Conservation (phyloP, 2,888 invertebrate genomes). For the Campaea margaritaria region DNA sequence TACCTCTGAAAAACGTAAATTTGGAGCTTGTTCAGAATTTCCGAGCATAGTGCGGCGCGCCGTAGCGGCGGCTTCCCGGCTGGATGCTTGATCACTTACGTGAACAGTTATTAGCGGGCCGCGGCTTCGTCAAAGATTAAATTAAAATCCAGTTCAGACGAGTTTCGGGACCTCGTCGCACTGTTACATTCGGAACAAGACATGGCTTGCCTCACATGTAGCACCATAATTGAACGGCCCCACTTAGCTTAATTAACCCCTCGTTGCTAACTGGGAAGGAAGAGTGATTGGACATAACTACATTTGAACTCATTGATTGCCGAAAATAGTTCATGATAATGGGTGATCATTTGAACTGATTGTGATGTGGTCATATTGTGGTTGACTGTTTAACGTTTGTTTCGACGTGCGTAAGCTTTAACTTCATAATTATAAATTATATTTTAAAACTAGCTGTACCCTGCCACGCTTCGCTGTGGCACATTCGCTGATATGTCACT, state of each 20-base stretch:
- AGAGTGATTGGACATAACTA: slow-evolving; percentile 39
- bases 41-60: too few species aligned
- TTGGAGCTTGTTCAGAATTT: too few species aligned
- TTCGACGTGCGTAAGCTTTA: neutral
- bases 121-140: slow-evolving; percentile 50
- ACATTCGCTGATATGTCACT: too few species aligned
- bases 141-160: slow-evolving; percentile 55
- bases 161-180: slow-evolving; percentile 45
- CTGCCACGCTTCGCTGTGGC: too few species aligned
- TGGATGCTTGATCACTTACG: neutral
- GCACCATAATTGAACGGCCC: slow-evolving; percentile 49
- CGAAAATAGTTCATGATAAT: neutral
- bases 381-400: neutral
- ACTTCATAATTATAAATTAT: too few species aligned
- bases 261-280: slow-evolving; percentile 46
- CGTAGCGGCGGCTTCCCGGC: too few species aligned
- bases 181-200: slow-evolving; percentile 48
- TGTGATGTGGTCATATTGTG: neutral
- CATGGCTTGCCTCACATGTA: slow-evolving; percentile 50
- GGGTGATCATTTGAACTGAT: neutral
- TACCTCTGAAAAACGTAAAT: too few species aligned
- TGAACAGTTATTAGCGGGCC: slow-evolving; percentile 45
- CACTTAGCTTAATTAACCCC: slow-evolving; percentile 60
- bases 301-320: slow-evolving; percentile 24
- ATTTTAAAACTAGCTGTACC: too few species aligned